Percentiles rank a stretch among this genome's conserved stretches.
phyloP scores from a whole-genome alignment of 2,797 vertebrate species.

The Dryobates pubescens region DNA sequence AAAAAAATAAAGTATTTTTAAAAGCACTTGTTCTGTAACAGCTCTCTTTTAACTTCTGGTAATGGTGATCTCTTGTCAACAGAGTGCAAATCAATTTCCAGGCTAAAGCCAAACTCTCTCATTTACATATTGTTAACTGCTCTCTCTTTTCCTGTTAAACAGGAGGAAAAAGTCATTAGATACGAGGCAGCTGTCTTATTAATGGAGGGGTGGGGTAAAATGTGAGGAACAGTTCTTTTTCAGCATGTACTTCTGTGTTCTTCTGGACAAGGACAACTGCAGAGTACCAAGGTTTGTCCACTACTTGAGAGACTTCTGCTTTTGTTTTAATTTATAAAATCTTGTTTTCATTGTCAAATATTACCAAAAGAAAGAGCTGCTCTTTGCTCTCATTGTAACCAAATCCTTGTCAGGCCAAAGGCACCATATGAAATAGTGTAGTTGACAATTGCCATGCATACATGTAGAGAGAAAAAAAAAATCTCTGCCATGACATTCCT shows the following conservation, averaged over 20 bases:
- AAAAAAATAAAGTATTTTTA: slow-evolving; percentile 1
- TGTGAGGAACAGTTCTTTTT: not conserved
- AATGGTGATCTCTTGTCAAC: slow-evolving; percentile 56
- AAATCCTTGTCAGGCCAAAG: not conserved
- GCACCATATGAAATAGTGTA: not conserved
- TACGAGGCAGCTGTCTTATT: slow-evolving; percentile 60
- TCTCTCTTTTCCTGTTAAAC: slow-evolving; percentile 66
- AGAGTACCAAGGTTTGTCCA: not conserved
- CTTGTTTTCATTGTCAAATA: not conserved
- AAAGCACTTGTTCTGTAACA: slow-evolving; percentile 29
- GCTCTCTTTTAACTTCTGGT: slow-evolving; percentile 58
- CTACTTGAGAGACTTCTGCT: not conserved
- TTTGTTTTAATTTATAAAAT: not conserved
- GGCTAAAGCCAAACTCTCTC: slow-evolving; percentile 42
- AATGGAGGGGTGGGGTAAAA: slow-evolving; percentile 15
- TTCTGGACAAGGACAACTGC: not conserved
- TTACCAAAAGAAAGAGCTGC: slow-evolving; percentile 1
- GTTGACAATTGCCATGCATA: slow-evolving; percentile 22
- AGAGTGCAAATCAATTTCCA: slow-evolving; percentile 60
- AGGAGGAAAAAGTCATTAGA: slow-evolving; percentile 62
- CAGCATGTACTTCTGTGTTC: not conserved
- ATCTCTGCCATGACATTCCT: slow-evolving; percentile 1
- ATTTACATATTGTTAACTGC: slow-evolving; percentile 65
- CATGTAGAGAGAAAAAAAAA: not conserved
- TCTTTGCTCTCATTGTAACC: slow-evolving; percentile 20